phyloP scores from a whole-genome alignment of 2,888 invertebrate species.

The Cataglyphis albicans region DNA sequence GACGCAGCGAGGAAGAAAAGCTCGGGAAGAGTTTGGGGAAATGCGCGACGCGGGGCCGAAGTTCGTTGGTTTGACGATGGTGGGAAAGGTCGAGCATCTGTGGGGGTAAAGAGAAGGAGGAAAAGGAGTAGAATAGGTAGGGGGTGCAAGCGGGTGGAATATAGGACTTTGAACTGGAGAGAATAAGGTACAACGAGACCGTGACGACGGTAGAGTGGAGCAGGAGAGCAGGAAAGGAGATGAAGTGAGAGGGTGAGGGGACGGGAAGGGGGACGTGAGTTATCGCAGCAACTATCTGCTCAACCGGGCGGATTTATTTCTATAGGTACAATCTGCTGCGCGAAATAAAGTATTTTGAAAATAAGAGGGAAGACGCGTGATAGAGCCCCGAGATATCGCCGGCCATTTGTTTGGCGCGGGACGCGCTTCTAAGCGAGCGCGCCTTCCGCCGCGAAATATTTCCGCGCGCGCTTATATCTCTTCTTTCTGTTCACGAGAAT shows the following conservation, averaged over 20 bases:
- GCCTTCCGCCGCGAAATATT: slow-evolving; percentile 59
- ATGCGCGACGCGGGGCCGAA: slow-evolving; percentile 54
- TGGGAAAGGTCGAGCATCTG: slow-evolving; percentile 67
- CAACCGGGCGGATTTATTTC: slow-evolving; percentile 83
- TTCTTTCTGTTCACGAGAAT: slow-evolving; percentile 19
- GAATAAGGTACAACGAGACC: slow-evolving; percentile 69
- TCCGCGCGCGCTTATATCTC: slow-evolving; percentile 38
- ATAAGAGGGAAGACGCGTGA: slow-evolving; percentile 75
- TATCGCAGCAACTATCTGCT: slow-evolving; percentile 84
- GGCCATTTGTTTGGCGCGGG: slow-evolving; percentile 70
- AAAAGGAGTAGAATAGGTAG: not conserved
- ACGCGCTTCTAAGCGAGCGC: slow-evolving; percentile 62
- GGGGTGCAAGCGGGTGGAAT: slow-evolving; percentile 61
- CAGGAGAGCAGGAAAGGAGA: slow-evolving; percentile 42
- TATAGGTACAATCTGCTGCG: slow-evolving; percentile 84
- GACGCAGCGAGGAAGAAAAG: slow-evolving; percentile 64
- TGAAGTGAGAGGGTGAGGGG: slow-evolving; percentile 39
- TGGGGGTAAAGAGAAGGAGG: slow-evolving; percentile 29
- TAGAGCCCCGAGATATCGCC: slow-evolving; percentile 73
- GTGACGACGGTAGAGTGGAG: slow-evolving; percentile 57
- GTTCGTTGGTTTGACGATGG: slow-evolving; percentile 68
- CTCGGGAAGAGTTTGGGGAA: slow-evolving; percentile 43
- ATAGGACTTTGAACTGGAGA: slow-evolving; percentile 77
- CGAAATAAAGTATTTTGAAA: slow-evolving; percentile 82
- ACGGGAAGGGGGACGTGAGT: slow-evolving; percentile 75